Conservation (phyloP, 2,113 vertebrate genomes). For the Pachycephala philippinensis region DNA sequence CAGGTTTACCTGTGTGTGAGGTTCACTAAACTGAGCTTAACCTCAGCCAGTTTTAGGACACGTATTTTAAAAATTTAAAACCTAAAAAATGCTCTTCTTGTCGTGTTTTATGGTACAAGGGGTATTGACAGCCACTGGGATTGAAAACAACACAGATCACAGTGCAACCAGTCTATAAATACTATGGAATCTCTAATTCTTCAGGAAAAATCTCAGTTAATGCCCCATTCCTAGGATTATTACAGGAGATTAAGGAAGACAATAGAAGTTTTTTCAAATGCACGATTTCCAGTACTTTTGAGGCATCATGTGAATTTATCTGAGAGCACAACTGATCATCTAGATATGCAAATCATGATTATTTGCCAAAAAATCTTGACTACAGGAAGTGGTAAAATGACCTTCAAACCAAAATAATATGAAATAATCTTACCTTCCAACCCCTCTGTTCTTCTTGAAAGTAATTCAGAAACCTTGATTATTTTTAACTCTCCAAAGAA, state of each 20-base stretch:
- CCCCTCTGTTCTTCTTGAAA: background rate
- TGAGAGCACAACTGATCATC: background rate
- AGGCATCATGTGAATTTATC: background rate
- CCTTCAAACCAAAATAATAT: background rate
- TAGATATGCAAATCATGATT: background rate
- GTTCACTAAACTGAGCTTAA: background rate
- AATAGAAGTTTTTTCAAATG: background rate
- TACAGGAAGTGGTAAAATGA: background rate
- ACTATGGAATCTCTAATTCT: background rate
- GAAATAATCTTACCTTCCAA: background rate
- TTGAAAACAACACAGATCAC: background rate
- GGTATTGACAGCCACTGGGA: background rate
- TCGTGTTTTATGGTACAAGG: background rate
- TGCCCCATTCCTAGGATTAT: background rate
- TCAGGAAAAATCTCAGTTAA: background rate
- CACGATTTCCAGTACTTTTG: background rate
- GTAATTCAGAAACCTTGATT: background rate
- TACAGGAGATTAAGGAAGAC: background rate
- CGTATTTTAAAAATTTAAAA: background rate
- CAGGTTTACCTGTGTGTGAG: background rate
- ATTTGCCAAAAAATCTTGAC: background rate
- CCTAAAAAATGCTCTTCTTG: background rate
- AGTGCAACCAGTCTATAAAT: background rate
- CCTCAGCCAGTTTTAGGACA: background rate
- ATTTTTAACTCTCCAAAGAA: background rate